Conservation (phyloP, 2,113 vertebrate genomes). For the Phyllostomus discolor region DNA sequence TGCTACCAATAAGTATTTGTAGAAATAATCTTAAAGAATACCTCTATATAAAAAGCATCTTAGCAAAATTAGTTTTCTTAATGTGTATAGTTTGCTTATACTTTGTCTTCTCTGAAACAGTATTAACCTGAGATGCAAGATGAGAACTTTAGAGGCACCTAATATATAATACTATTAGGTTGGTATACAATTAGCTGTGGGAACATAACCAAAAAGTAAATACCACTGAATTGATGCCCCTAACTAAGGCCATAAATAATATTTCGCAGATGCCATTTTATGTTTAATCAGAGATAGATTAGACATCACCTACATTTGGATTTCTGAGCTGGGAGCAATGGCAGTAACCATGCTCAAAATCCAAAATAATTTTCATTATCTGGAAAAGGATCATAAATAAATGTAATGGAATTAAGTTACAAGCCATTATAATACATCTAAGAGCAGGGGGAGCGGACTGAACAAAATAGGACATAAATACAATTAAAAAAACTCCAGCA, state of each 20-base stretch:
- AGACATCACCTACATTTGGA: not conserved
- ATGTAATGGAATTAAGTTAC: constrained; percentile 9
- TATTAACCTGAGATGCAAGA: not conserved
- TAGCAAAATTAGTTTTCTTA: not conserved
- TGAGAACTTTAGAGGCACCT: not conserved
- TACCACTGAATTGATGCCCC: not conserved
- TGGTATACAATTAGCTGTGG: not conserved
- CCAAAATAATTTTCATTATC: not conserved
- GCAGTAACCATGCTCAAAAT: constrained; percentile 26
- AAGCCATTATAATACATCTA: not conserved
- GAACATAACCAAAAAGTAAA: not conserved
- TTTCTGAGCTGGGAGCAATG: not conserved
- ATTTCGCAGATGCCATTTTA: not conserved
- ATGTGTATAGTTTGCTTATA: not conserved
- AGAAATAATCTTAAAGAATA: not conserved
- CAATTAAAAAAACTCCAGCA: not conserved
- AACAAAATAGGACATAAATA: not conserved
- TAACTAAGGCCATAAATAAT: not conserved
- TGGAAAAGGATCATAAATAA: constrained; percentile 28
- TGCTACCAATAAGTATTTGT: not conserved
- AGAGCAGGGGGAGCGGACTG: not conserved
- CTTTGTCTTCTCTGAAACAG: not conserved
- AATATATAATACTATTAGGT: not conserved
- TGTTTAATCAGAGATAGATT: constrained; percentile 3
- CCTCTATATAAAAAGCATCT: not conserved